Percentiles rank a stretch among this genome's conserved stretches.
Evolutionary conservation across 2,797 vertebrate genomes (phyloP).

Genomic region (Trachops cirrhosus): DNA sequence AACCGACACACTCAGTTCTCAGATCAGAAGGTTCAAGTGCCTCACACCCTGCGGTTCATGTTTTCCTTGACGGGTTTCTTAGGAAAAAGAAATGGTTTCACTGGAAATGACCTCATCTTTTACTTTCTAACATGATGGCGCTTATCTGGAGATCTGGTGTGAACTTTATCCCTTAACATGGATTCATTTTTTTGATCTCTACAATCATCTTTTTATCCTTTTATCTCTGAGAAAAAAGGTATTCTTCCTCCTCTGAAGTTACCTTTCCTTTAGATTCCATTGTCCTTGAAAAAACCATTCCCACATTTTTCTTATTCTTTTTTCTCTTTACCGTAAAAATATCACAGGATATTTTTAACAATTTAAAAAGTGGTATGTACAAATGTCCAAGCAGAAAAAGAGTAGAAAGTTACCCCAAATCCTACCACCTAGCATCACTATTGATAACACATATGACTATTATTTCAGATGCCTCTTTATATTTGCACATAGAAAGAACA

Average conservation of each 20-base stretch:
- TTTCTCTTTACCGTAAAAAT: conserved; percentile 17
- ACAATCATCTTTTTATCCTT: conserved; percentile 22
- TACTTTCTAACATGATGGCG: not conserved
- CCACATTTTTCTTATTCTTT: not conserved
- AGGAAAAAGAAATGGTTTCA: not conserved
- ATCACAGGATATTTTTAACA: not conserved
- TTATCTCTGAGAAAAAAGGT: conserved; percentile 19
- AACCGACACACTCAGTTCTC: not conserved
- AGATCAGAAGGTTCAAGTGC: not conserved
- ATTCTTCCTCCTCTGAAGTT: not conserved
- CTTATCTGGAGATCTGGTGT: conserved; percentile 12
- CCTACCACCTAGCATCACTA: not conserved
- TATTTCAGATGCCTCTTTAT: not conserved
- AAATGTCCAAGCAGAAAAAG: not conserved
- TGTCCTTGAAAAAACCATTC: conserved; percentile 26
- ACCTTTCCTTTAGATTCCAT: not conserved
- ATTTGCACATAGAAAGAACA: not conserved
- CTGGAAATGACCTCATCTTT: conserved; percentile 29
- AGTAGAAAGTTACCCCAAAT: not conserved
- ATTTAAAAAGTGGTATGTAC: not conserved
- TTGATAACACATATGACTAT: not conserved
- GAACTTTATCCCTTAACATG: not conserved
- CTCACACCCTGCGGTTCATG: not conserved
- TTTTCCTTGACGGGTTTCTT: not conserved
- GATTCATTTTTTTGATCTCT: not conserved